A percentile compares a stretch with the other conserved stretches of the same genome.
phyloP scores from a whole-genome alignment of 1,140 invertebrate genomes.

The Brachionus sp. region DNA sequence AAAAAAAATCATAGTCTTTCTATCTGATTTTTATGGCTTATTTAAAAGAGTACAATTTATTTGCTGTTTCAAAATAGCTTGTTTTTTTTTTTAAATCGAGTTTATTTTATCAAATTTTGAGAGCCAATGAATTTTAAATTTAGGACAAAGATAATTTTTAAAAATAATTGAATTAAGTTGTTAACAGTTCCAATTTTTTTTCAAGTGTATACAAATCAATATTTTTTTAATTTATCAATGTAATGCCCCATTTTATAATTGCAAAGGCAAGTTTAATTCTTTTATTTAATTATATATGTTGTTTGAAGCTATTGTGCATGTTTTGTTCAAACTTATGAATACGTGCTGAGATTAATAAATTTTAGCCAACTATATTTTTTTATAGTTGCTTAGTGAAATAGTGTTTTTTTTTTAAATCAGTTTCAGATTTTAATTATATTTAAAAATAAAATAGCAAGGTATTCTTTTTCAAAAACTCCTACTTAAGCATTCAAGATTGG shows the following conservation, averaged over 20 bases:
- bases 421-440: too few relatives aligned
- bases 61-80: not conserved
- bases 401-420: not conserved
- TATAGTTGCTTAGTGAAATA: not conserved
- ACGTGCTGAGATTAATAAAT: not conserved
- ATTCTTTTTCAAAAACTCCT: too few relatives aligned
- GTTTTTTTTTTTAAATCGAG: not conserved
- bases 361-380: not conserved
- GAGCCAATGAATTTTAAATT: not conserved
- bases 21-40: not conserved
- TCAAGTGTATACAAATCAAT: not conserved
- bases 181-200: not conserved
- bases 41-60: not conserved
- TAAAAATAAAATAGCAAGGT: too few relatives aligned
- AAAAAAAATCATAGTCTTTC: not conserved
- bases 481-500: too few relatives aligned
- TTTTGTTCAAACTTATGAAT: not conserved
- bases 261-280: not conserved
- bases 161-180: not conserved
- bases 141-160: not conserved
- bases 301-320: not conserved
- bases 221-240: not conserved
- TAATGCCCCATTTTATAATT: not conserved
- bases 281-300: not conserved
- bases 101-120: slow-evolving; percentile 1